These are phyloP conservation scores for Pollenia griseotomentosa DNA, from an alignment of 2,888 invertebrate species.

Conservation along the genomic window DNA sequence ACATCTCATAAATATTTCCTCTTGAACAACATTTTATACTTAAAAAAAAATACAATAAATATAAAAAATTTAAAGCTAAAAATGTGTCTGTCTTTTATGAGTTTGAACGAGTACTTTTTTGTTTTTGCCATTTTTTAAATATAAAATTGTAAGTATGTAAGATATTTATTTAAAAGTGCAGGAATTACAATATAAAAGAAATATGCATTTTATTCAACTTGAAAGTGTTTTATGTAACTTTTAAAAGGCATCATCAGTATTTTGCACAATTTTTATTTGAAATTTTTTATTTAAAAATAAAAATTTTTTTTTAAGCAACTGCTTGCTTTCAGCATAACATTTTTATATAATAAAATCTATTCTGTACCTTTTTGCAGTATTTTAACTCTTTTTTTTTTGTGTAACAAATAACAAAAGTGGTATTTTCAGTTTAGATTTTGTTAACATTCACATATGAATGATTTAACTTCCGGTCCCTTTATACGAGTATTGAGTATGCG, in stretches of 20 bases:
- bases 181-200: not conserved
- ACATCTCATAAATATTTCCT: not conserved
- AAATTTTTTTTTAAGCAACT: not conserved
- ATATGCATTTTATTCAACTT: not conserved
- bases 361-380: not conserved
- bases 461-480: slow-evolving; percentile 64
- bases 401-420: not conserved
- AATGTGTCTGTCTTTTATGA: slow-evolving; percentile 2
- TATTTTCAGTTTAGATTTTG: slow-evolving; percentile 29
- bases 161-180: not conserved
- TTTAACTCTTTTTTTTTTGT: not conserved
- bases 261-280: not conserved
- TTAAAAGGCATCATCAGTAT: not conserved
- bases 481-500: too few relatives aligned
- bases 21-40: not conserved
- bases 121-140: not conserved
- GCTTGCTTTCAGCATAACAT: not conserved
- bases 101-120: not conserved
- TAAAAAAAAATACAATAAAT: not conserved
- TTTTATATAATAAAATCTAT: not conserved
- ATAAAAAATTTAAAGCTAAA: not conserved
- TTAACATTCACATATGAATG: slow-evolving; percentile 70
- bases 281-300: not conserved
- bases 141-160: not conserved
- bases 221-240: not conserved